These are phyloP conservation scores for Bursaphelenchus okinawaensis DNA, from an alignment of 2,888 invertebrate species.

Conservation along the genomic window DNA sequence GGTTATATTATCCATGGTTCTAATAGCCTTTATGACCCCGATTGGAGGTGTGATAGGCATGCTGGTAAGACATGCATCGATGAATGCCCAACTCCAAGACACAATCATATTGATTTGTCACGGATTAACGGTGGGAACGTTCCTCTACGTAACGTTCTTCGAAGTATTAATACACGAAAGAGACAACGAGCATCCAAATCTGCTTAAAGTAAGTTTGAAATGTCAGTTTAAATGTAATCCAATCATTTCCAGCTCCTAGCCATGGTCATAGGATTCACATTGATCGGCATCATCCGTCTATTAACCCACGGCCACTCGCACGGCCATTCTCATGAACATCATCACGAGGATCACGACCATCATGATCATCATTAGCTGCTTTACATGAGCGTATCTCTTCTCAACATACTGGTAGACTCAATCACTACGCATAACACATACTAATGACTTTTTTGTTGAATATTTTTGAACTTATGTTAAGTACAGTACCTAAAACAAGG, in stretches of 20 bases:
- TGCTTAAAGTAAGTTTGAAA: slow-evolving; percentile 26
- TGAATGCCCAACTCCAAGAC: slow-evolving; percentile 31
- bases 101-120: slow-evolving; percentile 62
- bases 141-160: slow-evolving; percentile 62
- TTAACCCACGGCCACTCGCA: slow-evolving; percentile 32
- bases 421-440: too few species aligned
- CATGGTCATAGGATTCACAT: slow-evolving; percentile 50
- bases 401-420: too few species aligned
- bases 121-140: slow-evolving; percentile 83
- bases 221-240: not conserved
- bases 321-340: slow-evolving; percentile 15
- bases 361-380: too few species aligned
- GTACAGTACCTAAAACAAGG: too few species aligned
- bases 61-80: slow-evolving; percentile 32
- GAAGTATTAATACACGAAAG: slow-evolving; percentile 55
- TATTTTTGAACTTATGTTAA: too few species aligned
- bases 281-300: slow-evolving; percentile 48
- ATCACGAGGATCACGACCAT: slow-evolving; percentile 14
- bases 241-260: slow-evolving; percentile 30
- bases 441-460: too few species aligned
- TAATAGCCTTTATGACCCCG: slow-evolving; percentile 68
- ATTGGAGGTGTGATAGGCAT: slow-evolving; percentile 62
- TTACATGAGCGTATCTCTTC: too few species aligned
- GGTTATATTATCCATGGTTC: slow-evolving; percentile 57
- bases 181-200: slow-evolving; percentile 57